Evolutionary conservation across 2,113 vertebrate species (phyloP).

Genomic region (Blennius ocellaris): DNA sequence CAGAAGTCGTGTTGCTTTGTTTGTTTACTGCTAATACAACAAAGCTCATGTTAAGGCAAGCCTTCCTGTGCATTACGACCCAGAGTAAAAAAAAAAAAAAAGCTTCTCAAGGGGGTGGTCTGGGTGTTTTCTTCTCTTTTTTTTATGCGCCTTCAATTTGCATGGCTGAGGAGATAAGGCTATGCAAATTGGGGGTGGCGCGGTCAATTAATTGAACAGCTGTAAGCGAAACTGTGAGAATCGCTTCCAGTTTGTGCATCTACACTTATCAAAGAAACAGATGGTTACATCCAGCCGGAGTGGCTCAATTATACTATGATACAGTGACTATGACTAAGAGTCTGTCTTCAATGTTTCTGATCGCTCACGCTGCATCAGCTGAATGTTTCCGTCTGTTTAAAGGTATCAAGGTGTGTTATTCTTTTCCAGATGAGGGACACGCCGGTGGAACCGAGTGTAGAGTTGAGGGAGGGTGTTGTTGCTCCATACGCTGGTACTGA

Average conservation of each 20-base stretch:
- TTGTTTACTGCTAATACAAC: neutral
- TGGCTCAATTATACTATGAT: slow-evolving; percentile 27
- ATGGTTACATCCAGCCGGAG: slow-evolving; percentile 40
- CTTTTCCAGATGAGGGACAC: neutral
- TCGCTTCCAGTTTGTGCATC: slow-evolving; percentile 30
- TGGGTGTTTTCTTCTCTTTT: slow-evolving; percentile 25
- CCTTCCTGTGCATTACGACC: slow-evolving; percentile 2
- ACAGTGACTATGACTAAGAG: slow-evolving; percentile 28
- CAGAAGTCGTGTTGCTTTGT: neutral
- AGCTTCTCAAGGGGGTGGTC: too few relatives aligned
- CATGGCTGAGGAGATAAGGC: slow-evolving; percentile 8
- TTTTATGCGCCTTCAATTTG: slow-evolving; percentile 10
- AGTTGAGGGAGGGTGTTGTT: neutral
- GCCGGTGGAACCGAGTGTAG: slow-evolving; percentile 8
- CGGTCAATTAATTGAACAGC: slow-evolving; percentile 37
- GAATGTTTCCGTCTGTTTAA: slow-evolving; percentile 1
- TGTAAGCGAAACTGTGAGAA: slow-evolving; percentile 26
- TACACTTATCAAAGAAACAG: slow-evolving; percentile 45
- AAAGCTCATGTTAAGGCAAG: neutral
- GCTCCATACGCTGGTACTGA: neutral
- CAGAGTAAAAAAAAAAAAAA: too few relatives aligned
- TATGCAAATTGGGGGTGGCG: slow-evolving; percentile 18
- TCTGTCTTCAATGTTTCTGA: slow-evolving; percentile 23
- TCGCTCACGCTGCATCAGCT: neutral
- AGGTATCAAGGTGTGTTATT: too few relatives aligned